Percentiles rank a stretch among this genome's conserved stretches.
Evolutionary conservation across 2,888 invertebrate genomes (phyloP).

Genomic region (Chironomus tentans): DNA sequence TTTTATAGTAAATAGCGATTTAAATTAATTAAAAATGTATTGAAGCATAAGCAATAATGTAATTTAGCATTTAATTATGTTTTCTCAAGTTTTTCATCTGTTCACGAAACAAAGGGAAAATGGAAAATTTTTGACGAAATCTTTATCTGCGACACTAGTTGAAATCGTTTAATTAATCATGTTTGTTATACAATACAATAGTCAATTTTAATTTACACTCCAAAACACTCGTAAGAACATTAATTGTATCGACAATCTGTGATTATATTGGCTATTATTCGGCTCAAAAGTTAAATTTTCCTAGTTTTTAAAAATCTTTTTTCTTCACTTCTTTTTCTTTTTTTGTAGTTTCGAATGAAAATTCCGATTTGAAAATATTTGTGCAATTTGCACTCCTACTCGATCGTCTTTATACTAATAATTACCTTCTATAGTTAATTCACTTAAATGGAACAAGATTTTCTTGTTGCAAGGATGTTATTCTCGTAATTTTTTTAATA

Average conservation of each 20-base stretch:
- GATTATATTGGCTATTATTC: too few relatives aligned
- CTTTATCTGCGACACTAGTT: neutral
- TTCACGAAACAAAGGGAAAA: neutral
- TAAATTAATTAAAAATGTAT: neutral
- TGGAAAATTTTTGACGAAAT: neutral
- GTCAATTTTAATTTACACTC: constrained; percentile 18
- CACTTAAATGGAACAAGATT: too few relatives aligned
- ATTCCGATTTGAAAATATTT: too few relatives aligned
- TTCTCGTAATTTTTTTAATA: too few relatives aligned
- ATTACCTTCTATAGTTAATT: too few relatives aligned
- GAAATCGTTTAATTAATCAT: neutral
- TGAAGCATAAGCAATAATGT: neutral
- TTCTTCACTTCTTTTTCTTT: too few relatives aligned
- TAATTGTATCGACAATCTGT: neutral
- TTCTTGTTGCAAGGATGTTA: too few relatives aligned
- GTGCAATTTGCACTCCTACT: too few relatives aligned
- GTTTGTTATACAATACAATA: neutral
- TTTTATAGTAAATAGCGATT: neutral
- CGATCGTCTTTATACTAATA: too few relatives aligned
- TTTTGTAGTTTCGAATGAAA: too few relatives aligned
- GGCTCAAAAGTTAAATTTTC: too few relatives aligned
- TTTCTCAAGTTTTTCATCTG: neutral
- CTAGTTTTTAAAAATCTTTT: too few relatives aligned
- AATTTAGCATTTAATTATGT: neutral
- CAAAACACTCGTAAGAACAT: constrained; percentile 23